Conservation (phyloP, 2,113 vertebrate species). For the Phaetusa simplex region DNA sequence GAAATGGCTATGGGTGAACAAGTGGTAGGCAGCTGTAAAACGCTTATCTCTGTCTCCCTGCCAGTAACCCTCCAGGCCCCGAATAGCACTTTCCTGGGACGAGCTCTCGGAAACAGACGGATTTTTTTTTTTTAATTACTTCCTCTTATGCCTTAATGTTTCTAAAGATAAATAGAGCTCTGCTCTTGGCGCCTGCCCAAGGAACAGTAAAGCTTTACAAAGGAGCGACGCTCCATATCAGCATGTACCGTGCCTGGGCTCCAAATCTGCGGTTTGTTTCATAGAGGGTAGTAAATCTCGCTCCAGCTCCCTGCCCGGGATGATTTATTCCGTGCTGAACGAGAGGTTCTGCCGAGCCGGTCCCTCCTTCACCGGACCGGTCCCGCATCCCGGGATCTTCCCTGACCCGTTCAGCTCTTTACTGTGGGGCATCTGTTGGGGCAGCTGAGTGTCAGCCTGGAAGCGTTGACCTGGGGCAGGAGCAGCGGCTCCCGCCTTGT, state of each 20-base stretch:
- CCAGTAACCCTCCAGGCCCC: neutral
- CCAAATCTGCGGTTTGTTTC: neutral
- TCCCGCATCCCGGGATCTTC: fast-evolving
- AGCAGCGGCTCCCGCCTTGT: fast-evolving
- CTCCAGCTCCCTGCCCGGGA: neutral
- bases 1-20: neutral
- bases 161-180: constrained; percentile 28
- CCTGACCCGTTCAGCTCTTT: neutral
- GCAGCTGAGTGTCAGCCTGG: neutral
- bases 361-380: fast-evolving
- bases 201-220: neutral
- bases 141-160: constrained; percentile 27
- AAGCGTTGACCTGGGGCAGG: neutral
- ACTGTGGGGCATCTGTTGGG: too few species aligned
- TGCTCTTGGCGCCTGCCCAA: neutral
- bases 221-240: neutral
- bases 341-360: fast-evolving
- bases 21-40: neutral
- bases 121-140: neutral
- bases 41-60: neutral
- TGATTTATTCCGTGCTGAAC: too few species aligned
- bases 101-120: neutral
- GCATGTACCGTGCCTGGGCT: neutral
- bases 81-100: neutral
- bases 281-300: neutral